Evolutionary conservation across 1,140 invertebrate genomes (phyloP).

Genomic region (Monomorium pharaonis): DNA sequence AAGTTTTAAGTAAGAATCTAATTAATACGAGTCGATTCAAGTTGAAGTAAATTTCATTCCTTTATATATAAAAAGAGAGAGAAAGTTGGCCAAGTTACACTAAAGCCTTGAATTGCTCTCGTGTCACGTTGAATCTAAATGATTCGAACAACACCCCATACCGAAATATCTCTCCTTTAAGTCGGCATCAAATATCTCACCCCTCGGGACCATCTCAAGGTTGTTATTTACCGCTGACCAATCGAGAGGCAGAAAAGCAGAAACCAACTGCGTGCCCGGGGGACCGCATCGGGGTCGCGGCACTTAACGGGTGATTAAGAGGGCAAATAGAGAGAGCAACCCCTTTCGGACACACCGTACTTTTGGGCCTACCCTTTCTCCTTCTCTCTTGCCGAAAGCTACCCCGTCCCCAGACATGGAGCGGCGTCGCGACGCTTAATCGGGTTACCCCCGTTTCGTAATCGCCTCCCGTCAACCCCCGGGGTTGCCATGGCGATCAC

Average conservation of each 20-base stretch:
- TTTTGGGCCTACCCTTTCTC: conserved; percentile 36
- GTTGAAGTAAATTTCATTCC: neutral
- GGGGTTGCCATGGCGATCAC: conserved; percentile 80
- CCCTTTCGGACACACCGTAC: conserved; percentile 50
- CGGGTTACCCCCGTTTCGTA: conserved; percentile 74
- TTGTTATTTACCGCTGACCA: conserved; percentile 32
- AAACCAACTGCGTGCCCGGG: conserved; percentile 33
- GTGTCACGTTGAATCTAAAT: conserved; percentile 2
- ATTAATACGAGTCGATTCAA: neutral
- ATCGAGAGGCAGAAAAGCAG: neutral
- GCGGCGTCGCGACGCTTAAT: conserved; percentile 67
- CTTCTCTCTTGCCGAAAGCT: conserved; percentile 12
- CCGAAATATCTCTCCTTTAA: conserved; percentile 8
- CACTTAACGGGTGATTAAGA: conserved; percentile 76
- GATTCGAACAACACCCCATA: neutral
- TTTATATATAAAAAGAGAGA: neutral
- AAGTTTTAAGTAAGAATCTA: neutral
- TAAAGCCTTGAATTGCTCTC: neutral
- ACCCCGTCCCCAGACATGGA: conserved; percentile 40
- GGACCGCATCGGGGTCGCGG: conserved; percentile 64
- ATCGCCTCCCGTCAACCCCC: conserved; percentile 64
- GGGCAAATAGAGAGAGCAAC: conserved; percentile 68
- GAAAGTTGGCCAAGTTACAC: neutral
- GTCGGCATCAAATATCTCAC: conserved; percentile 1
- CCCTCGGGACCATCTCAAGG: conserved; percentile 21